phyloP scores from a whole-genome alignment of 37 sponge, comb jelly and placozoan genomes.

The Aplysina aerophoba region DNA sequence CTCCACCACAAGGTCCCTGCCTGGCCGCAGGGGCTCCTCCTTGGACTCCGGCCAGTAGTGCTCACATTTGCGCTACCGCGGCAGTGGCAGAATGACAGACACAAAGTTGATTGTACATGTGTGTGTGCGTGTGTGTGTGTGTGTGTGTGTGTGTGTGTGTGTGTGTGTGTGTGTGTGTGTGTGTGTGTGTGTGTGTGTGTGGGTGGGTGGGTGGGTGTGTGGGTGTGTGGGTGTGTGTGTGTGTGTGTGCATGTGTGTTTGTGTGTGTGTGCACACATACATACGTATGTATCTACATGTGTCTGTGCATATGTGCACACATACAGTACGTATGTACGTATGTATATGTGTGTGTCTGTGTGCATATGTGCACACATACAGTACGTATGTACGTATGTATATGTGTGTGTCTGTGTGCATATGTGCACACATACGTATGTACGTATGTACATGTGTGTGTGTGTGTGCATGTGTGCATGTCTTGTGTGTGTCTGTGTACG shows the following conservation, averaged over 20 bases:
- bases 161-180: neutral
- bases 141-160: too few species aligned
- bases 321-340: neutral
- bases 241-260: slow-evolving; percentile 40
- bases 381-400: neutral
- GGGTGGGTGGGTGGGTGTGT: slow-evolving; percentile 21
- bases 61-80: too few species aligned
- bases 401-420: neutral
- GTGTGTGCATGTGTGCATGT: slow-evolving; percentile 2
- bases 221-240: slow-evolving; percentile 19
- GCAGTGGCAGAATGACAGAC: too few species aligned
- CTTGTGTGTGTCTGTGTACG: neutral
- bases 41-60: too few species aligned
- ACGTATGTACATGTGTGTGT: slow-evolving; percentile 26
- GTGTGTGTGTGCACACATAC: slow-evolving; percentile 13
- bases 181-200: slow-evolving; percentile 8
- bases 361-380: neutral
- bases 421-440: slow-evolving; percentile 10
- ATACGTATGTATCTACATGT: neutral
- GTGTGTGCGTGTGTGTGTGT: too few species aligned
- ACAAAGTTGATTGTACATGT: too few species aligned
- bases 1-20: too few species aligned
- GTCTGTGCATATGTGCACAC: too few species aligned
- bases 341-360: neutral
- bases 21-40: too few species aligned